Evolutionary conservation across 2,888 invertebrate species (phyloP).

Genomic region (Stenodema calcarata): DNA sequence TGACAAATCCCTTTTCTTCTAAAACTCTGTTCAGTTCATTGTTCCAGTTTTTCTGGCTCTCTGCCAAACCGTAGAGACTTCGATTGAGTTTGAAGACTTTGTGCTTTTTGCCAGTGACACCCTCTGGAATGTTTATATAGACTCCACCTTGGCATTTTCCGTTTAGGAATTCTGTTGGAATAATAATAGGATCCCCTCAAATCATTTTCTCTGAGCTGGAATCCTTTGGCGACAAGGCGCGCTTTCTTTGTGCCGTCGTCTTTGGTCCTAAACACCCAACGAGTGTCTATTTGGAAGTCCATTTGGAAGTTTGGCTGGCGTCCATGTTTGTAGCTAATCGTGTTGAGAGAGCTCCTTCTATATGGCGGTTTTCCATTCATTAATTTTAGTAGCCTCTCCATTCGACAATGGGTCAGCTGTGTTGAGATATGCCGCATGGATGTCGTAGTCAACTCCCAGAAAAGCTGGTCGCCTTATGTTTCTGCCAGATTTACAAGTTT

Average conservation of each 20-base stretch:
- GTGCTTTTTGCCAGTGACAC: neutral
- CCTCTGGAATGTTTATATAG: constrained; percentile 35
- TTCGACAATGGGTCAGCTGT: neutral
- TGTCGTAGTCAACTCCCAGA: neutral
- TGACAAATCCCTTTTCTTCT: neutral
- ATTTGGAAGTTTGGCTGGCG: constrained; percentile 27
- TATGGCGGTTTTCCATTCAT: constrained; percentile 45
- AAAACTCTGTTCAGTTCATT: constrained; percentile 26
- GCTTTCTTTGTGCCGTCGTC: constrained; percentile 50
- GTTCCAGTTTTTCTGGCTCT: constrained; percentile 42
- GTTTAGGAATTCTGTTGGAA: constrained; percentile 50
- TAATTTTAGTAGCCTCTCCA: neutral
- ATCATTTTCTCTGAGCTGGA: constrained; percentile 11
- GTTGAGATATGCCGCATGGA: neutral
- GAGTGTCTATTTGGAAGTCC: constrained; percentile 42
- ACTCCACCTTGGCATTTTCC: constrained; percentile 43
- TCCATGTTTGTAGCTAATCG: constrained; percentile 48
- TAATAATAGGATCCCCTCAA: too few species aligned
- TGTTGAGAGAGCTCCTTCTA: constrained; percentile 44
- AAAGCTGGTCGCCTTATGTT: neutral
- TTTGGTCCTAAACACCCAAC: constrained; percentile 50
- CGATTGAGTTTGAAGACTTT: constrained; percentile 54
- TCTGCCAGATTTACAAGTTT: neutral
- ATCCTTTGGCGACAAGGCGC: constrained; percentile 50
- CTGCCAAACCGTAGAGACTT: constrained; percentile 56